Base-by-base conservation (phyloP, 2,888 invertebrate species). In the Diaprepes abbreviatus region DNA sequence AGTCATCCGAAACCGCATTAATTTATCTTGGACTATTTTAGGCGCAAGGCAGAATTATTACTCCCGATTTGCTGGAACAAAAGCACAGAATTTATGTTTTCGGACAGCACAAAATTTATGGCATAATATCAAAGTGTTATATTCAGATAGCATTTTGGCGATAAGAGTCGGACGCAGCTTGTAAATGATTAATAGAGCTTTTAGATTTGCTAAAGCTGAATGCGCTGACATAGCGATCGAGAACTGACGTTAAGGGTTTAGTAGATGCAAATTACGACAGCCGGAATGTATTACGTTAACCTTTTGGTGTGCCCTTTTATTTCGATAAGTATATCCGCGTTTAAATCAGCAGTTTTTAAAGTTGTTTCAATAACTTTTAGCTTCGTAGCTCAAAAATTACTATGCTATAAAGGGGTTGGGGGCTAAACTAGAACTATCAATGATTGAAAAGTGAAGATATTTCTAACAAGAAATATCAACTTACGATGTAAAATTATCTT, bases 41-140 rank as follows among this genome's bases (percentile, higher is more conserved):
- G 64, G 55, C 45, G 48, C 55, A 31, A 45, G 40, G 36, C 55
- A 14, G 36, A 57, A 45, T 65, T 55, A 65, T 62, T 62, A 48
- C 48, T 28, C 48, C 59, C 59, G 63, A 45, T 68, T 69, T 52
- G 55, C 40, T 58, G 31, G 59, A 65, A 65, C 70, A 70, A 70
- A 65, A 43, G 65, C 60, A 40, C 21, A 55, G 70, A 65, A 65
- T 70, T 60, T 60, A 63, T 65, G 65, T 65, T 70, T 70, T 70
- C 65, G 60, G 65, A 59, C 69, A 59, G 45, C 17, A 35, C 6
- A 43, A 45, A 74, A 74, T 74, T 74, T 74, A 74, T 73, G 62
- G 74, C 73, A 63, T 69, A 72, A 73, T 74, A 74, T 73, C 74
- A 74, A 73, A 73, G 71, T 73, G 73, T 71, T 72, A 74, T 74